Base-by-base conservation (phyloP, 2,113 vertebrate genomes). In the Acinonyx jubatus region DNA sequence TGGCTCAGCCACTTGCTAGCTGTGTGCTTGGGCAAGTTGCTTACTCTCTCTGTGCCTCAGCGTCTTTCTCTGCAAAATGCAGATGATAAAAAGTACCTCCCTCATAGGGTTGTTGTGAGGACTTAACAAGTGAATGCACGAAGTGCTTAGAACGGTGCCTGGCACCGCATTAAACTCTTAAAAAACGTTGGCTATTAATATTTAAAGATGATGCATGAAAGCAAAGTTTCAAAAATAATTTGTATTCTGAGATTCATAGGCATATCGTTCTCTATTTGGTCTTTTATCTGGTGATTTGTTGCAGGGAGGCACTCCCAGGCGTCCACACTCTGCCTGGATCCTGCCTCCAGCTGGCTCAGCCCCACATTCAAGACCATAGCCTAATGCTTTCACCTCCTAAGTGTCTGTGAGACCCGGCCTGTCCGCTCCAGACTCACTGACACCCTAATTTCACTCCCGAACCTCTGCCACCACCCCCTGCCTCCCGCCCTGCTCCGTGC, bases 141-240 rank as follows among this genome's bases (percentile, higher is more conserved):
- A 18, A n/a, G 29, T 3, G 6, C 86, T 95, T 65, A 73, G 88
- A 92, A 92, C 19, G 36, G 89, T 1, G 65, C 52, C 92, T 83
- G 68, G 92, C 31, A 10, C 10, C 8, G 5, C 83, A 48, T 79
- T 92, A 83, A 93, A 92, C 66, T 71, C 92, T 88, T 92, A 45
- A 89, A 88, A 96, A 91, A 85, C 66, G 81, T 38, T 33, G 11
- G 52, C 74, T 81, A 89, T 97, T 96, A 96, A 98, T 98, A 98
- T 98, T 97, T 98, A 94, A 98, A 97, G 92, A 79, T 63, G 66
- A 95, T 57, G 91, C 85, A 88, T 89, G 82, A 94, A 63, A 93
- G 96, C 65, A 78, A 93, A 71, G 66, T 73, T 97, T 97, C 96
- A 63, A 95, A 96, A 96, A 74, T 96, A 89, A 96, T 97, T 96